These are phyloP conservation scores for Crotalus viridis DNA, from an alignment of 2,113 vertebrate species.

Conservation along the genomic window DNA sequence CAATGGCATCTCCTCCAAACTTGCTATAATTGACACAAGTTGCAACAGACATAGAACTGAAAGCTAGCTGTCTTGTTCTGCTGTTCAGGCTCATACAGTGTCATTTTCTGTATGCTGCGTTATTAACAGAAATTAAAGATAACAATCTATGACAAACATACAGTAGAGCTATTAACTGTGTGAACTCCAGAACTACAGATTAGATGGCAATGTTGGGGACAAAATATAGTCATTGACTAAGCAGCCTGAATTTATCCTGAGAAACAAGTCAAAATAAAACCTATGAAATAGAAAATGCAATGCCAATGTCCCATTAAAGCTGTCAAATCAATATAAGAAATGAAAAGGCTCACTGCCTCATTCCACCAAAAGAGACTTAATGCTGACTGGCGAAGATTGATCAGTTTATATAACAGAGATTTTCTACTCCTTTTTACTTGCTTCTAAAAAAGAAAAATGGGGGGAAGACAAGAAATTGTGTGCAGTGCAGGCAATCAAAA, in stretches of 20 bases:
- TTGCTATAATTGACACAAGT: neutral
- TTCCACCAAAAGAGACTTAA: conserved; percentile 43
- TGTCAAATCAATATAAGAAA: conserved; percentile 53
- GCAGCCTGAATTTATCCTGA: conserved; percentile 22
- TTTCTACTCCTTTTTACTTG: conserved; percentile 26
- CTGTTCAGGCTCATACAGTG: neutral
- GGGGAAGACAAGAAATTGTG: neutral
- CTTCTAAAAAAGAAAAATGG: neutral
- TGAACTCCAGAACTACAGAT: conserved; percentile 20
- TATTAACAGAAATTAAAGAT: conserved; percentile 17
- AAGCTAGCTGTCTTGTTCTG: neutral
- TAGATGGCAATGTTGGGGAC: conserved; percentile 23
- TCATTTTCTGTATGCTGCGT: neutral
- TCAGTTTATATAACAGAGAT: conserved; percentile 44
- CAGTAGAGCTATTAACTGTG: conserved; percentile 27
- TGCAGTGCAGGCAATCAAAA: neutral
- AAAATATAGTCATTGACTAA: conserved; percentile 39
- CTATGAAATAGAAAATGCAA: conserved; percentile 18
- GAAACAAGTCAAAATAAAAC: conserved; percentile 45
- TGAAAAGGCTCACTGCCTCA: conserved; percentile 45
- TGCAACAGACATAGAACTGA: neutral
- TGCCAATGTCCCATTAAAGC: conserved; percentile 42
- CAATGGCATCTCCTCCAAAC: neutral
- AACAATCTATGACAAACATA: conserved; percentile 29
- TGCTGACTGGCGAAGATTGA: conserved; percentile 53